Evolutionary conservation across 2,888 invertebrate genomes (phyloP), one percentile per base, ranked within the genome.

Genomic region (Hydrotaea diabolus): DNA sequence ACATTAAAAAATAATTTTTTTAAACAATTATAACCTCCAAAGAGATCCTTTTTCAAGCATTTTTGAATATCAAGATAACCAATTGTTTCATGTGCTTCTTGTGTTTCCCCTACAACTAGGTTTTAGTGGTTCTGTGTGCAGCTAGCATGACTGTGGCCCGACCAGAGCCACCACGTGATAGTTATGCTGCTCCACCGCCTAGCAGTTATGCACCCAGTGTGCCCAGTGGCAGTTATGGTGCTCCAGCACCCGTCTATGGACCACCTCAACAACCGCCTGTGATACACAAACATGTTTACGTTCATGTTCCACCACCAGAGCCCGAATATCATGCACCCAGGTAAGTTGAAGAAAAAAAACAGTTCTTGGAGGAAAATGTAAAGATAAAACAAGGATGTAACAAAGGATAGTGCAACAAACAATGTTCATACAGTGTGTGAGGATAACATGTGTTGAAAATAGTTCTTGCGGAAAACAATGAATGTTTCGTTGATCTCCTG

Each of bases 221-320:
- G 11, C 89, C 91, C 43, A 89, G 90, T 77, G 89, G 89, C 26
- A 88, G 89, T 80, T 95, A 95, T 90, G 94, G 94, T 59, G 93
- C 95, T 23, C 94, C 95, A 9, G 93, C 94, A 11, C 91, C 93
- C 2, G 93, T 94, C 1, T 96, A 96, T 89, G 96, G 96, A 19
- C 94, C 95, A 8, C 96, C 96, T 0, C 93, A 94, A 85, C 95
- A 95, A 89, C 95, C 95, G 82, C 96, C 96, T 77, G 95, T 96
- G 55, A 95, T 97, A 74, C 97, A 97, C 93, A 97, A 97, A 91
- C 97, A 97, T 91, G 97, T 97, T 15, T 97, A 97, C 93, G 97
- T 97, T 19, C 97, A 97, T 92, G 97, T 97, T 19, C 97, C 97
- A 71, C 97, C 97, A 79, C 97, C 97, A 89, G 97, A 97, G 92